Evolutionary conservation across 2,888 invertebrate species (phyloP).

Genomic region (Bellardia pandia): DNA sequence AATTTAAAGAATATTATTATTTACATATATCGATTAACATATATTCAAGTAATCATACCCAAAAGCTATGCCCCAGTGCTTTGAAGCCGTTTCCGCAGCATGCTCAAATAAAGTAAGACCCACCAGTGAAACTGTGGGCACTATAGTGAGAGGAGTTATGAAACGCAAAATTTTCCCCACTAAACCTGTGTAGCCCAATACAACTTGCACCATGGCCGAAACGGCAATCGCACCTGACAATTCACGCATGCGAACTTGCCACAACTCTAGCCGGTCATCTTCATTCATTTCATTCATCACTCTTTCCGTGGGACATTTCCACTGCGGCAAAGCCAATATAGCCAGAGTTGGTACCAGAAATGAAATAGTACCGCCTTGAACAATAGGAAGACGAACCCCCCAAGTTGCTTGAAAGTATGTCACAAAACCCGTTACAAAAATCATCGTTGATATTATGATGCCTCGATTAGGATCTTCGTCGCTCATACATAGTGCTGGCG

Average conservation of each 20-base stretch:
- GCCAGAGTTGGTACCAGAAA: constrained; percentile 92
- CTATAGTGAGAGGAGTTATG: constrained; percentile 93
- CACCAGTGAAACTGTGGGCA: constrained; percentile 92
- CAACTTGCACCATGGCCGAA: constrained; percentile 90
- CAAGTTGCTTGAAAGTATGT: constrained; percentile 90
- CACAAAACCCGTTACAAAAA: constrained; percentile 91
- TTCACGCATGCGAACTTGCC: constrained; percentile 91
- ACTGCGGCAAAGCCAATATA: constrained; percentile 89
- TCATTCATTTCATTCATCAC: constrained; percentile 85
- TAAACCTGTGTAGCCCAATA: constrained; percentile 89
- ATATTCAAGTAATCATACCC: constrained; percentile 85
- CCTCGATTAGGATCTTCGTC: constrained; percentile 90
- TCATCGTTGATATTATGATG: constrained; percentile 92
- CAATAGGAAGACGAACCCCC: constrained; percentile 90
- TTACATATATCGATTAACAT: neutral
- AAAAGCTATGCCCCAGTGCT: constrained; percentile 92
- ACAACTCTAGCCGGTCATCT: constrained; percentile 86
- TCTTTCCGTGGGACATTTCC: constrained; percentile 88
- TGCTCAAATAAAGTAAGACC: constrained; percentile 93
- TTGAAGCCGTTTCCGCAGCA: constrained; percentile 90
- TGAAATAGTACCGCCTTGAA: constrained; percentile 91
- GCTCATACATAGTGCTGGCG: constrained; percentile 91
- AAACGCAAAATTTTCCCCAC: constrained; percentile 90
- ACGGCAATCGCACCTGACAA: constrained; percentile 93
- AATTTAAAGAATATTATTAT: constrained; percentile 79